Conservation (phyloP, 37 sponge, comb jelly and placozoan species). For the Geodia barretti region DNA sequence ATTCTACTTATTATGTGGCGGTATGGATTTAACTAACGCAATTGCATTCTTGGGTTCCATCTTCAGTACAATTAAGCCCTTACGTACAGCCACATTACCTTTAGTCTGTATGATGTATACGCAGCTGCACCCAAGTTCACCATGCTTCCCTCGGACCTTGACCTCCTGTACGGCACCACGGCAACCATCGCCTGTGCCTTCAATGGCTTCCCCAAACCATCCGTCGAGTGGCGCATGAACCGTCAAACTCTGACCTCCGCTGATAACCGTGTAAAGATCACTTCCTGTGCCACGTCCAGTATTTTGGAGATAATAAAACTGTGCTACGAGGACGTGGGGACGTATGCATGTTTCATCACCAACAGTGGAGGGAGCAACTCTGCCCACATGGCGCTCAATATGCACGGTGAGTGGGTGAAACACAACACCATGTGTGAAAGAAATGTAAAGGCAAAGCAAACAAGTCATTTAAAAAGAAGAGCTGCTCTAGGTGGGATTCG, state of each 20-base stretch:
- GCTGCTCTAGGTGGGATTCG: no score
- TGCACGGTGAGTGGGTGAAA: conserved; percentile 37
- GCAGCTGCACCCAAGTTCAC: conserved; percentile 72
- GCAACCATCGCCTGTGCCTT: conserved; percentile 74
- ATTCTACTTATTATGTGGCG: no score
- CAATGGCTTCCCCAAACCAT: conserved; percentile 74
- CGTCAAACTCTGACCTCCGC: conserved; percentile 8
- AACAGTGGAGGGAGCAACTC: conserved; percentile 58
- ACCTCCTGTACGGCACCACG: conserved; percentile 32
- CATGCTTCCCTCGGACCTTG: conserved; percentile 44
- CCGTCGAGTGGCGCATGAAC: conserved; percentile 58
- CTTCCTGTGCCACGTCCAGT: conserved; percentile 52
- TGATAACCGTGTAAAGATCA: conserved; percentile 20
- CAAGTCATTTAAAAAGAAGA: no score
- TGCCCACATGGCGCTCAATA: conserved; percentile 19
- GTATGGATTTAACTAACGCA: no score
- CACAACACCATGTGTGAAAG: no score
- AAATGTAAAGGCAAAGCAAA: no score
- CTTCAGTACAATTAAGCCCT: no score
- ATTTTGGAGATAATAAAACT: conserved; percentile 38
- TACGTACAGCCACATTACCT: no score
- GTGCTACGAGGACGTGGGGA: conserved; percentile 56
- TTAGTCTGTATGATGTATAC: neutral
- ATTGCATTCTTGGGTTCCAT: no score
- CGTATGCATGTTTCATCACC: conserved; percentile 65